Conservation (phyloP, 1,140 invertebrate genomes). For the Pseudomyrmex dendroicus region DNA sequence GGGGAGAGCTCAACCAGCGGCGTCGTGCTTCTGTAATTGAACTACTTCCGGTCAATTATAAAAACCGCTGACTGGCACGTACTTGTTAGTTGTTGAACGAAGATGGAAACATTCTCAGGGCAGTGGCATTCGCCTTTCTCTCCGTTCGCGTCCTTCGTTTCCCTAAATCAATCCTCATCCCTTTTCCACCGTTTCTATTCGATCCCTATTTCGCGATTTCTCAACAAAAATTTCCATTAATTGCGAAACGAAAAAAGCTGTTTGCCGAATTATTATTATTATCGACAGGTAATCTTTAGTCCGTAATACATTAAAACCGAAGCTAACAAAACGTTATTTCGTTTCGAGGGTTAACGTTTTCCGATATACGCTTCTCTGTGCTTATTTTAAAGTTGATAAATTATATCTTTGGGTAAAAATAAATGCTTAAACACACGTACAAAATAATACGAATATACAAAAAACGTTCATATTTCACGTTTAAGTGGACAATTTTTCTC, state of each 20-base stretch:
- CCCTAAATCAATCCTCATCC: not conserved
- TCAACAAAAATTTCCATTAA: slow-evolving; percentile 27
- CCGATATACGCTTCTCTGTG: not conserved
- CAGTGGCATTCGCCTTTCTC: not conserved
- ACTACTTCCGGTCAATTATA: slow-evolving; percentile 79
- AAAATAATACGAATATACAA: too few species aligned
- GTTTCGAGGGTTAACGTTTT: not conserved
- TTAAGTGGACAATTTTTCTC: too few species aligned
- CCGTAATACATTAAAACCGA: not conserved
- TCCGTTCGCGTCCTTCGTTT: not conserved
- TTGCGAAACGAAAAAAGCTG: slow-evolving; percentile 32
- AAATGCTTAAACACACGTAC: too few species aligned
- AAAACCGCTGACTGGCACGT: slow-evolving; percentile 76
- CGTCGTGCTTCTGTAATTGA: slow-evolving; percentile 75
- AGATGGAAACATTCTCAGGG: slow-evolving; percentile 55
- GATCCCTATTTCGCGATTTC: slow-evolving; percentile 10
- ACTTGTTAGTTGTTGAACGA: slow-evolving; percentile 69
- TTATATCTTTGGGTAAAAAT: not conserved
- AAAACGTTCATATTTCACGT: too few species aligned
- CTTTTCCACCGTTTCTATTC: not conserved
- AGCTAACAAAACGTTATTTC: slow-evolving; percentile 8
- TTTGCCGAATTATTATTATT: slow-evolving; percentile 64
- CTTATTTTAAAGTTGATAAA: not conserved
- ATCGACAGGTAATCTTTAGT: slow-evolving; percentile 47
- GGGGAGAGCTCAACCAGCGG: slow-evolving; percentile 39